Evolutionary conservation across 2,888 invertebrate genomes (phyloP).

Genomic region (Nomada ruficornis): DNA sequence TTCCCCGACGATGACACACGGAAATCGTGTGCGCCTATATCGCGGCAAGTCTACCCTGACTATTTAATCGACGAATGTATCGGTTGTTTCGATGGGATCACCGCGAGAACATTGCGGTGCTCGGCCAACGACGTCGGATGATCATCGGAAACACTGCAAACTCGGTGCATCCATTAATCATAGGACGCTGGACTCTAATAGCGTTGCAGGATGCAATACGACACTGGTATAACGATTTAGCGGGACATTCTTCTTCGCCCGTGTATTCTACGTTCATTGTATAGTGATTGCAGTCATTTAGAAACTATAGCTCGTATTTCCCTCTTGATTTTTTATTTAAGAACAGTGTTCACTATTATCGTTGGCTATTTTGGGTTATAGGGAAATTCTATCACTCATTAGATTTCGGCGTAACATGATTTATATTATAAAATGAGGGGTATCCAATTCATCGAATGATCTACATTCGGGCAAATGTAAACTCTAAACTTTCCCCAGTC

Average conservation of each 20-base stretch:
- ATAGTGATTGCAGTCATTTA: neutral
- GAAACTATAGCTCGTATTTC: neutral
- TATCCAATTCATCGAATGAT: too few species aligned
- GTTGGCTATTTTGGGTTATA: too few species aligned
- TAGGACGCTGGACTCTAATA: slow-evolving; percentile 9
- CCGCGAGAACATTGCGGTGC: slow-evolving; percentile 6
- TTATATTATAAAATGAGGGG: too few species aligned
- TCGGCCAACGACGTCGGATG: slow-evolving; percentile 34
- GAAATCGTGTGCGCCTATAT: slow-evolving; percentile 37
- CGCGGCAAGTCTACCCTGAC: slow-evolving; percentile 12
- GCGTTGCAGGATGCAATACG: slow-evolving; percentile 18
- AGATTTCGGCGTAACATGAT: too few species aligned
- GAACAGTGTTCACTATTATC: neutral
- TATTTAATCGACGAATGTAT: slow-evolving; percentile 53
- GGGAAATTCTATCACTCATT: too few species aligned
- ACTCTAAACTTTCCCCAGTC: too few species aligned
- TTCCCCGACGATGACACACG: slow-evolving; percentile 42
- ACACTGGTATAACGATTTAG: slow-evolving; percentile 18
- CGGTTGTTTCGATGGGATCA: slow-evolving; percentile 46
- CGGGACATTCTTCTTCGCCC: slow-evolving; percentile 17
- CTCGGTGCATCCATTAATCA: slow-evolving; percentile 59
- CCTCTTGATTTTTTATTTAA: neutral
- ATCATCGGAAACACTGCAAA: slow-evolving; percentile 46
- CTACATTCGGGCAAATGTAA: too few species aligned
- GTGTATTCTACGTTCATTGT: neutral